phyloP scores from a whole-genome alignment of 2,113 vertebrate species.

The Lophotis ruficrista region DNA sequence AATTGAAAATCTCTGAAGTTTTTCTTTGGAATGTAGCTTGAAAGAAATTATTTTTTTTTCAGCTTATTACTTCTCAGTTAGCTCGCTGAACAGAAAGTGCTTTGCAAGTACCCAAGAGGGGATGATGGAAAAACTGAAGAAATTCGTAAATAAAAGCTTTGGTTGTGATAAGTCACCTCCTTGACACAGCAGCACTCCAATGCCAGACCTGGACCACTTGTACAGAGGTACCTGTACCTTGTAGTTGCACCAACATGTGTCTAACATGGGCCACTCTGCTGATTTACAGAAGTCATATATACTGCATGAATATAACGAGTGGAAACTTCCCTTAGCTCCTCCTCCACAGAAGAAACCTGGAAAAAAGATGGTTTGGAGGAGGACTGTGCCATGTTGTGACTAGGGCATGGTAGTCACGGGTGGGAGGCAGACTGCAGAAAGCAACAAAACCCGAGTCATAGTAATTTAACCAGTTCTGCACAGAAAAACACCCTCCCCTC shows the following conservation, averaged over 20 bases:
- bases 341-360: background rate
- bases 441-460: background rate
- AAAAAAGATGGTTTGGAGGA: background rate
- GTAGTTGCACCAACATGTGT: background rate
- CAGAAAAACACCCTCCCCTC: background rate
- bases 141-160: background rate
- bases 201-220: background rate
- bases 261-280: background rate
- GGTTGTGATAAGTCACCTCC: background rate
- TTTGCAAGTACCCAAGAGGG: background rate
- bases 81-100: background rate
- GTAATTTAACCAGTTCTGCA: background rate
- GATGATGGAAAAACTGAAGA: background rate
- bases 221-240: background rate
- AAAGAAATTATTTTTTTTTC: background rate
- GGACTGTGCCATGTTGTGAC: rapidly evolving
- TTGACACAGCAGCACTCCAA: background rate
- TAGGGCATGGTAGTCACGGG: background rate
- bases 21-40: background rate
- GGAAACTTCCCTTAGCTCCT: background rate
- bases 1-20: background rate
- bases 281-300: background rate
- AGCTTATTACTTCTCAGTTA: background rate
- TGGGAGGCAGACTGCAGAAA: background rate
- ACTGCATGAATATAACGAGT: background rate